Evolutionary conservation across 2,797 vertebrate genomes (phyloP), one percentile per base, ranked within the genome.

Genomic region (Phoxinus dragarum): DNA sequence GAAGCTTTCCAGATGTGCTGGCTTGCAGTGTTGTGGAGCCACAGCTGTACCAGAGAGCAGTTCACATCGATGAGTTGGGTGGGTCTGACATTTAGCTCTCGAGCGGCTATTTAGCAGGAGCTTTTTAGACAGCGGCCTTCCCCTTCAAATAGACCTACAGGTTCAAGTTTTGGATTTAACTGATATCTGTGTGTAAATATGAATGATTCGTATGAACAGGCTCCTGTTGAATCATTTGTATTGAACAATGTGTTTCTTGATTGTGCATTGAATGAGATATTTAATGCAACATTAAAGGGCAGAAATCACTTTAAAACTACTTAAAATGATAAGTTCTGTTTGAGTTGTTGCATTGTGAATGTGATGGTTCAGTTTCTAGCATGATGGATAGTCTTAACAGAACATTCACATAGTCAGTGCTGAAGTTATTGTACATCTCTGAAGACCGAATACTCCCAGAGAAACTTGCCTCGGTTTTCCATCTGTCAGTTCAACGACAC

Each of bases 1-100:
- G 92, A 95, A 94, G 90, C 81, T 88, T 93, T 93, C 93, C 95
- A 95, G 93, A 95, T 95, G 94, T 94, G 90, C 92, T 89, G 73
- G 27, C 31, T 75, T 36, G 23, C 47, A 56, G 14, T 7, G 61
- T 34, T 80, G 80, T 66, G 42, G 52, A 89, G 71, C 81, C 81
- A 90, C 91, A 92, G 90, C 92, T 92, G 89, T 90, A 91, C 87
- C 84, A 27, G 81, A 67, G 3, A 52, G 38, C 75, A 49, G 54
- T 88, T 81, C 68, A 49, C 40, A 19, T 12, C 2, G 3, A 19
- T 54, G 64, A 34, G 59, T 82, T 82, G 61, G 40, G 68, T 59
- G 52, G 34, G 77, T 73, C 16, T 61, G 44, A 42, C 54, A 72
- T 59, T 73, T 44, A 34, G 16, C 40, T 61, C 67, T 23, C 59